Evolutionary conservation across 2,888 invertebrate genomes (phyloP).

Genomic region (Meta bourneti): DNA sequence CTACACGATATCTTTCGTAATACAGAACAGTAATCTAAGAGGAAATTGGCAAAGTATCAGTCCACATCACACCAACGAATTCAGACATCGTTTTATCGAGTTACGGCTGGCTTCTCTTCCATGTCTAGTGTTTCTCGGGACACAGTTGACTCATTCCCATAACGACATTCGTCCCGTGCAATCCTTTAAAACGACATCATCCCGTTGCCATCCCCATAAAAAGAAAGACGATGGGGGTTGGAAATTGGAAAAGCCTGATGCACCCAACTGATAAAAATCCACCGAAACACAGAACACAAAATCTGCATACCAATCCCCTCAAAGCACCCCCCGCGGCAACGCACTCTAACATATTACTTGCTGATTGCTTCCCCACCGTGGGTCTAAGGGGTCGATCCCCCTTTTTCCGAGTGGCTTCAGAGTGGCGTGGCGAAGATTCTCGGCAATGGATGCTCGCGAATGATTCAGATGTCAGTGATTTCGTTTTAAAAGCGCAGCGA

Average conservation of each 20-base stretch:
- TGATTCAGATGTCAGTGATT: constrained; percentile 64
- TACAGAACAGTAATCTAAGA: too few species aligned
- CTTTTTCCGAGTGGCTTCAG: neutral
- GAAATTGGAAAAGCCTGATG: constrained; percentile 3
- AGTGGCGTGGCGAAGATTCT: neutral
- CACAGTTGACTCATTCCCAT: constrained; percentile 39
- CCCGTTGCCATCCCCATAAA: neutral
- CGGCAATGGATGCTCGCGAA: neutral
- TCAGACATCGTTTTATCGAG: too few species aligned
- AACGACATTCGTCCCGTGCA: constrained; percentile 29
- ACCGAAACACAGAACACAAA: neutral
- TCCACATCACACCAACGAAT: too few species aligned
- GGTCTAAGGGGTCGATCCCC: constrained; percentile 8
- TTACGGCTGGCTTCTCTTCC: too few species aligned
- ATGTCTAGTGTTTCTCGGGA: neutral
- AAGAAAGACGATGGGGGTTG: neutral
- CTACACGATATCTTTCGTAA: too few species aligned
- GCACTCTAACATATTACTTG: constrained; percentile 69
- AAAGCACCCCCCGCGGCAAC: neutral
- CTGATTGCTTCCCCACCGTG: constrained; percentile 19
- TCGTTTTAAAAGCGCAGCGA: constrained; percentile 14
- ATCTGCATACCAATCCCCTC: constrained; percentile 1
- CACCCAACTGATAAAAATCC: constrained; percentile 32
- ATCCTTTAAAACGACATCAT: constrained; percentile 58
- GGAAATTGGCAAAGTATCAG: too few species aligned